phyloP scores from a whole-genome alignment of 2,113 vertebrate species.

The Hassar affinis region DNA sequence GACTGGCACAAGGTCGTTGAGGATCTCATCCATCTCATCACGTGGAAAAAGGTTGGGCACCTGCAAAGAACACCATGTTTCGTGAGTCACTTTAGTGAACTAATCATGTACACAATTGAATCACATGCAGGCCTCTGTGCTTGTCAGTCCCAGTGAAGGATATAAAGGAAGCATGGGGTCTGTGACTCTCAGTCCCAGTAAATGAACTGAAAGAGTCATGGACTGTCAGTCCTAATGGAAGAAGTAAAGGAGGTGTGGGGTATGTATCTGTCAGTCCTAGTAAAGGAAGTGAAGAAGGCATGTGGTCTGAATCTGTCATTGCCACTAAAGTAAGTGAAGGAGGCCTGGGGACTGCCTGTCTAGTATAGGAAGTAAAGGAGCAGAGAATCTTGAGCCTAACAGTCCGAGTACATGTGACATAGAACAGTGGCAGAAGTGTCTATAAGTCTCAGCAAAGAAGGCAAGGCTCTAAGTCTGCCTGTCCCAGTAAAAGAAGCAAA shows the following conservation, averaged over 20 bases:
- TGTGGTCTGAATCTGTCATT: not conserved
- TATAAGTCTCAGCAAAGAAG: not conserved
- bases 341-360: not conserved
- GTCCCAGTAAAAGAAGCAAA: no score
- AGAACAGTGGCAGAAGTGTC: not conserved
- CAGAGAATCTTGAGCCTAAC: not conserved
- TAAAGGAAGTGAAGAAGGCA: not conserved
- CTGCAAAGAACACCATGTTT: slow-evolving; percentile 66
- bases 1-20: slow-evolving; percentile 75
- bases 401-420: not conserved
- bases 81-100: slow-evolving; percentile 16
- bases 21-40: slow-evolving; percentile 91
- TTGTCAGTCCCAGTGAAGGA: not conserved
- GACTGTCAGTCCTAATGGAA: not conserved
- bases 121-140: not conserved
- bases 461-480: no score
- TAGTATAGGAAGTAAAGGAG: not conserved
- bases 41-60: slow-evolving; percentile 90
- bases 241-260: not conserved
- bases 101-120: not conserved
- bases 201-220: not conserved
- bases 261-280: not conserved
- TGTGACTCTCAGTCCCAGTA: not conserved
- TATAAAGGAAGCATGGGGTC: not conserved
- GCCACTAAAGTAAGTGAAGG: not conserved